Percentiles rank a stretch among this genome's conserved stretches.
Conservation (phyloP, 2,888 invertebrate genomes). For the Cylindroiulus punctatus region DNA sequence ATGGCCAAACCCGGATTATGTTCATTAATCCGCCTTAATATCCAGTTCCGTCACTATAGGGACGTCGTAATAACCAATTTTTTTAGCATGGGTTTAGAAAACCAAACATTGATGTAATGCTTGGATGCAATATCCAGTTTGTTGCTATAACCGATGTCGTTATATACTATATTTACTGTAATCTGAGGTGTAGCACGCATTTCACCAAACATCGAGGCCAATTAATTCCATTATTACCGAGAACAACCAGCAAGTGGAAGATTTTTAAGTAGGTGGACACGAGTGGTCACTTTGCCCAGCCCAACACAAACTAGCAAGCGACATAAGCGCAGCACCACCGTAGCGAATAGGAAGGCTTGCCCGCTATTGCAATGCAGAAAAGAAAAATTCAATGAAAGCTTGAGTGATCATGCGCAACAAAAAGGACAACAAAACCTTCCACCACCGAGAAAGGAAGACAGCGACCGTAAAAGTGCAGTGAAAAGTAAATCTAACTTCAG, state of each 20-base stretch:
- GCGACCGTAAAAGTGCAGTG: neutral
- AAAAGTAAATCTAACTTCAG: neutral
- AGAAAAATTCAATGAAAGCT: conserved; percentile 19
- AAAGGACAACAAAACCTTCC: neutral
- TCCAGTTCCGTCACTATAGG: no score
- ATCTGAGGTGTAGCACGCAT: neutral
- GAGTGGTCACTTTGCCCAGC: conserved; percentile 1
- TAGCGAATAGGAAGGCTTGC: conserved; percentile 41
- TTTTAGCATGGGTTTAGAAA: no score
- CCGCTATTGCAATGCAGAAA: conserved; percentile 49
- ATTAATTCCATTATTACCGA: neutral
- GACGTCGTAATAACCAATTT: no score
- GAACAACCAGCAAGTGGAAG: neutral
- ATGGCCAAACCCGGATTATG: no score
- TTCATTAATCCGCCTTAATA: no score
- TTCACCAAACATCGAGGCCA: neutral
- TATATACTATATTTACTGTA: no score
- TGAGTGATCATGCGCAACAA: neutral
- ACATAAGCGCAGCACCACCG: conserved; percentile 50
- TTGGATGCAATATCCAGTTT: no score
- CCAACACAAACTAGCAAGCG: conserved; percentile 40
- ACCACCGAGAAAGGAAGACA: neutral
- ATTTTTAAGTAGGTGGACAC: neutral
- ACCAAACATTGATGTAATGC: no score
- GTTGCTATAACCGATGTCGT: no score